Evolutionary conservation across 2,113 vertebrate species (phyloP).

Genomic region (Brienomyrus brachyistius): DNA sequence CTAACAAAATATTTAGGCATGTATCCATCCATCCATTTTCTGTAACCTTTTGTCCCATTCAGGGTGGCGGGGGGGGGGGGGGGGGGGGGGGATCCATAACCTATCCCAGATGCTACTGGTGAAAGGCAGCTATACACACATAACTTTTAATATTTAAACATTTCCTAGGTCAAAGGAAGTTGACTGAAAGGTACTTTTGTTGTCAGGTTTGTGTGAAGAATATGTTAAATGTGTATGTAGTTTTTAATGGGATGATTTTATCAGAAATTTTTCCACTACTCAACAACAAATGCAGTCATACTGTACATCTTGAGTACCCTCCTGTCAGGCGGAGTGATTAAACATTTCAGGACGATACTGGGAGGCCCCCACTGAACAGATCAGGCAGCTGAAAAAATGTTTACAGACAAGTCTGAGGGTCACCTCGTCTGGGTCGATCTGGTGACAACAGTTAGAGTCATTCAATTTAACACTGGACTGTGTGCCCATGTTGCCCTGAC

Average conservation of each 20-base stretch:
- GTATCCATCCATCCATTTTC: not conserved
- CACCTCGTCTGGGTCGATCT: not conserved
- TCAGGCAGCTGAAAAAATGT: not conserved
- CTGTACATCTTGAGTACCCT: not conserved
- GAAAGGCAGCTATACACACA: not conserved
- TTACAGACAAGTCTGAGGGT: not conserved
- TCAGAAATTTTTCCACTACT: not conserved
- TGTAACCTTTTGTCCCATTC: not conserved
- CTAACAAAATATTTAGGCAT: not conserved
- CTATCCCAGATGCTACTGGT: too few relatives aligned
- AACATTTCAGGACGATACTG: not conserved
- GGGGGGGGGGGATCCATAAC: too few relatives aligned
- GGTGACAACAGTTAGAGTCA: not conserved
- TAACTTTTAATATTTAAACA: not conserved
- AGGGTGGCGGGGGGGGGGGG: too few relatives aligned
- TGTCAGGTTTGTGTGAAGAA: not conserved
- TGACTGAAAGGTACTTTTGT: not conserved
- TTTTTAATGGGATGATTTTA: not conserved
- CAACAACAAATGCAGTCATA: not conserved
- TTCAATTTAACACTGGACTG: not conserved
- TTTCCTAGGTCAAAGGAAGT: not conserved
- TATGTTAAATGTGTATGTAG: not conserved
- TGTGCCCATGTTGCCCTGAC: not conserved
- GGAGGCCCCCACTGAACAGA: not conserved
- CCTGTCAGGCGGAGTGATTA: not conserved